These are phyloP conservation scores for Melanotaenia maccullochi DNA, from an alignment of 2,797 vertebrate species.

Conservation along the genomic window DNA sequence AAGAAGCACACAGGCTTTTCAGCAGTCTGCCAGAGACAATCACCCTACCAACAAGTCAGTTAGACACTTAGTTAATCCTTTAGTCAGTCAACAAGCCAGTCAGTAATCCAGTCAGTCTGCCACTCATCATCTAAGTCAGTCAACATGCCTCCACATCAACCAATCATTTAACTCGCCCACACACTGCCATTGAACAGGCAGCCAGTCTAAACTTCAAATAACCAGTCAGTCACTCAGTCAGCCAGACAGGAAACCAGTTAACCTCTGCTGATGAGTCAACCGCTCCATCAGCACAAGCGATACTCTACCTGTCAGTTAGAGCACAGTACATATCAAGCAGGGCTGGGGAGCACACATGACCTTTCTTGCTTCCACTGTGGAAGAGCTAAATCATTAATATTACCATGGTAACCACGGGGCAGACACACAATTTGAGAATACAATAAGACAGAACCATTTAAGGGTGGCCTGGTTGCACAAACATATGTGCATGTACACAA, in stretches of 20 bases:
- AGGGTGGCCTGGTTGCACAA: conserved; percentile 75
- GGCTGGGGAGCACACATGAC: conserved; percentile 77
- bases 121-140: conserved; percentile 56
- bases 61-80: conserved; percentile 59
- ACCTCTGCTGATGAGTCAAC: conserved; percentile 70
- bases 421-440: conserved; percentile 88
- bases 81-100: conserved; percentile 65
- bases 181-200: conserved; percentile 39
- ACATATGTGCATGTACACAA: conserved; percentile 60
- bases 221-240: conserved; percentile 66
- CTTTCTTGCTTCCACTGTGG: conserved; percentile 83
- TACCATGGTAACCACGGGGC: conserved; percentile 81
- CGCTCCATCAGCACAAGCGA: conserved; percentile 57
- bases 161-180: conserved; percentile 53
- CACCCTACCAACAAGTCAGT: conserved; percentile 58
- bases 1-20: conserved; percentile 26
- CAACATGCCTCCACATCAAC: conserved; percentile 55
- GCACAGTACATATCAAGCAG: conserved; percentile 68
- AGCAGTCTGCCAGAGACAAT: conserved; percentile 52
- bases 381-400: conserved; percentile 85
- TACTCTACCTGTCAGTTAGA: conserved; percentile 60
- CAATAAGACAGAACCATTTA: conserved; percentile 92
- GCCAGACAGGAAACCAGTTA: conserved; percentile 70
- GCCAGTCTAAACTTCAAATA: conserved; percentile 59
- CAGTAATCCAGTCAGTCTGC: conserved; percentile 53